Base-by-base conservation (phyloP, 2,113 vertebrate species). In the Lagenorhynchus albirostris region DNA sequence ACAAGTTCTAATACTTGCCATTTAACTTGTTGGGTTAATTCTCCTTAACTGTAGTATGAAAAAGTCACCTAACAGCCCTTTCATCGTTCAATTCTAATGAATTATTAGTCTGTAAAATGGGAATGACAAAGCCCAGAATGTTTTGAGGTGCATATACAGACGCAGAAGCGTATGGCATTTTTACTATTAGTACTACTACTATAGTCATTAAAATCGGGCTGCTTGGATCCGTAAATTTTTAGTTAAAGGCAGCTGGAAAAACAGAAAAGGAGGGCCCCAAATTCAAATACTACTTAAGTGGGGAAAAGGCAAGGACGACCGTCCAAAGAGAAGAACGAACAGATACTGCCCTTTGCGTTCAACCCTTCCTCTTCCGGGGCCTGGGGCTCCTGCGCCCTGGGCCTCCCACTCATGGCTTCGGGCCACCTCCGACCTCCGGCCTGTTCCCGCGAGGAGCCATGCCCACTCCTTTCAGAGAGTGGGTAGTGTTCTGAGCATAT, bases 401-500 rank as follows among this genome's bases (percentile, higher is more conserved):
- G 79, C 74, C 31, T 13, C 14, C 47, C 3, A 0, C 4, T 63
- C 6, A 8, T 0, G 11, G 80, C 80, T 62, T 12, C 23, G 0
- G 77, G 44, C 82, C 62, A 3, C 60, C 20, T 1, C 8, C 1
- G 21, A 0, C 17, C 55, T 4, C 15, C 1, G 0, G 53, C 44
- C 77, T 18, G 31, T 18, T 9, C 80, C 79, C 3, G 0, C 26
- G 31, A 8, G 41, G 31, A 31, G 62, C 29, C 14, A 23, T 2
- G 70, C 73, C 47, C 3, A 0, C 25, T 17, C 53, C 38, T 17
- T 1, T 5, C 13, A 0, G 65, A 33, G 29, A 21, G 80, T 8
- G 7, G 33, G 38, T 0, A 0, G 44, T 5, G 60, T 3, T 62
- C 38, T 0, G 47, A 3, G 50, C 1, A 10, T 0, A 36, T 1